Evolutionary conservation across 2,797 vertebrate genomes (phyloP).

Genomic region (Paramormyrops hopkinsi): DNA sequence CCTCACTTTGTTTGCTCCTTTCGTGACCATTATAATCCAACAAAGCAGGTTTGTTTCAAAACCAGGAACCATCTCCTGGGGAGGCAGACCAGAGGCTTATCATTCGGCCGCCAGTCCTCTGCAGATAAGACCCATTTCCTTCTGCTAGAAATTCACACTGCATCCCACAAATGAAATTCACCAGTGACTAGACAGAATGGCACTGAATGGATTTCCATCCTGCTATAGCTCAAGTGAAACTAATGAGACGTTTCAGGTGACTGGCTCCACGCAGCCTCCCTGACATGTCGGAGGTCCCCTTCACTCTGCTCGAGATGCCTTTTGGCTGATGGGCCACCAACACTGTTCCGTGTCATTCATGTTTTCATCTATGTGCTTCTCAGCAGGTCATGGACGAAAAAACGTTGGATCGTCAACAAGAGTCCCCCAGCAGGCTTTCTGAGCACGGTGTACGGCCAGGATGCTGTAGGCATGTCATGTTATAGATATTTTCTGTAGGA

Average conservation of each 20-base stretch:
- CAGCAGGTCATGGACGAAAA: background rate
- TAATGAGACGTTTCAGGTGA: background rate
- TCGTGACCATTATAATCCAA: background rate
- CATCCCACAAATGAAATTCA: background rate
- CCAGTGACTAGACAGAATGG: background rate
- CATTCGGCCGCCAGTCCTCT: background rate
- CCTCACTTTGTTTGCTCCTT: background rate
- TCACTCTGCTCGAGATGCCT: background rate
- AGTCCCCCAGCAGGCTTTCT: background rate
- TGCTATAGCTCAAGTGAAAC: background rate
- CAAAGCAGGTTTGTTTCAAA: background rate
- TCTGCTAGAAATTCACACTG: background rate
- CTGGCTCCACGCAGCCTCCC: background rate
- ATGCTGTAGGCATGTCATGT: background rate
- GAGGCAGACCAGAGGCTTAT: background rate
- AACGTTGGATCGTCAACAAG: background rate
- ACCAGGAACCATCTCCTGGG: background rate
- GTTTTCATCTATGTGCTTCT: background rate
- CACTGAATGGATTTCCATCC: background rate
- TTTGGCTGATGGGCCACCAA: background rate
- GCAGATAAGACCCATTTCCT: constrained; percentile 5
- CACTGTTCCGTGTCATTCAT: background rate
- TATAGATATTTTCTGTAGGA: background rate
- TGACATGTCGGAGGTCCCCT: background rate
- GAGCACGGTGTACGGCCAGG: background rate